phyloP scores from a whole-genome alignment of 2,113 vertebrate genomes.

The Barbus barbus region DNA sequence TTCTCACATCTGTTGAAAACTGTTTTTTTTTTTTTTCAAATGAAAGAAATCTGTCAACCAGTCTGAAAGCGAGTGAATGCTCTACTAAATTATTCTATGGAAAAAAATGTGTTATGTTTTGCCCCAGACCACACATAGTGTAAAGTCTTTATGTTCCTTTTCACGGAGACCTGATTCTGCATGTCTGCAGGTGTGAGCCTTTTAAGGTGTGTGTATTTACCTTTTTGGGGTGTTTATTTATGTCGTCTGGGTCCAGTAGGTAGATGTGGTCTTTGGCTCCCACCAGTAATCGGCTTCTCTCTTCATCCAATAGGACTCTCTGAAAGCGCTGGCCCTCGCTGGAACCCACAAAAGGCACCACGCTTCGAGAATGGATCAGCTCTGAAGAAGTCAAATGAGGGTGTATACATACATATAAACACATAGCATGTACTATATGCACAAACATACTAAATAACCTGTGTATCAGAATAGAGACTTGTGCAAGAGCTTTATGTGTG shows the following conservation, averaged over 20 bases:
- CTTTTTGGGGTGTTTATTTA: constrained; percentile 88
- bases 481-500: neutral
- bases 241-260: constrained; percentile 85
- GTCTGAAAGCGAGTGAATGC: constrained; percentile 5
- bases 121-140: constrained; percentile 14
- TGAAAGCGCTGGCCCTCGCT: constrained; percentile 87
- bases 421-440: neutral
- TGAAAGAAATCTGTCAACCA: neutral
- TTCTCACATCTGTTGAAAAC: neutral
- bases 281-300: constrained; percentile 85
- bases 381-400: constrained; percentile 71
- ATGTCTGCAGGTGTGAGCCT: constrained; percentile 29
- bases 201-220: constrained; percentile 62
- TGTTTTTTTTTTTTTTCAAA: neutral
- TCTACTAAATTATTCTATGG: neutral
- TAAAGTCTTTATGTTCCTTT: constrained; percentile 12
- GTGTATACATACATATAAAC: constrained; percentile 15
- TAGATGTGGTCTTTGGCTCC: constrained; percentile 92
- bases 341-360: constrained; percentile 85
- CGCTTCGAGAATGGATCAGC: constrained; percentile 87
- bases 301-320: constrained; percentile 92
- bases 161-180: constrained; percentile 28
- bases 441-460: neutral
- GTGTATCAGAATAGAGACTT: neutral
- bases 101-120: constrained; percentile 4